Base-by-base conservation (phyloP, 2,113 vertebrate species). In the Cricetomys ansorgei region DNA sequence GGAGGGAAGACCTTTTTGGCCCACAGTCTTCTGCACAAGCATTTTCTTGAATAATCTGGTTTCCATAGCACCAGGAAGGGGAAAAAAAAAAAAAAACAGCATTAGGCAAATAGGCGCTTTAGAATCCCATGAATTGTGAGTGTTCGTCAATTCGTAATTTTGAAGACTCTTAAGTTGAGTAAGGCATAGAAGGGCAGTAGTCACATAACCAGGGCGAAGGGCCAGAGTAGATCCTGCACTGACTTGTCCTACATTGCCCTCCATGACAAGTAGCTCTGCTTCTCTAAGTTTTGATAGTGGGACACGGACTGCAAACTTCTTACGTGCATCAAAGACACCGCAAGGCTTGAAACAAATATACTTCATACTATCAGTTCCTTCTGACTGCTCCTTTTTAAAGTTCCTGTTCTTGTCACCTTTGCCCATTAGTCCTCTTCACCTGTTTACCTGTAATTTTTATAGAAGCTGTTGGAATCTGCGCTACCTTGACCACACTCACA, bases 21-120 rank as follows among this genome's bases (percentile, higher is more conserved):
- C 15, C n/a, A 2, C 5, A 25, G 77, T 40, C 37, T 1, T 1
- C 25, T 59, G 48, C 3, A 1, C 2, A 40, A 40, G 1, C 1
- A 5, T 83, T 73, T 43, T 27, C 83, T 50, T 67, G 6, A 16
- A n/a, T 48, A 21, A 31, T 31, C 48, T 53, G 48, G 55, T 75
- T 91, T 72, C 9, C n/a, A 7, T 1, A 57, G 64, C 21, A 65
- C 43, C 27, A 23, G 31, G 9, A 88, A 25, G 62, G 5, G 23
- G 88, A 89, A 43, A 59, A 17, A 62, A 25, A 83, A 10, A 27
- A 90, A 89, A 43, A 59, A 17, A 62, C 11, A 50, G 23, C 3
- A 29, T 40, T 40, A 12, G 40, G 31, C 43, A 88, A 48, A 62
- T 37, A 7, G 62, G 6, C 72, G 40, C 62, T 55, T 80, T 67